Conservation (phyloP, 2,113 vertebrate species). For the Callospermophilus lateralis region DNA sequence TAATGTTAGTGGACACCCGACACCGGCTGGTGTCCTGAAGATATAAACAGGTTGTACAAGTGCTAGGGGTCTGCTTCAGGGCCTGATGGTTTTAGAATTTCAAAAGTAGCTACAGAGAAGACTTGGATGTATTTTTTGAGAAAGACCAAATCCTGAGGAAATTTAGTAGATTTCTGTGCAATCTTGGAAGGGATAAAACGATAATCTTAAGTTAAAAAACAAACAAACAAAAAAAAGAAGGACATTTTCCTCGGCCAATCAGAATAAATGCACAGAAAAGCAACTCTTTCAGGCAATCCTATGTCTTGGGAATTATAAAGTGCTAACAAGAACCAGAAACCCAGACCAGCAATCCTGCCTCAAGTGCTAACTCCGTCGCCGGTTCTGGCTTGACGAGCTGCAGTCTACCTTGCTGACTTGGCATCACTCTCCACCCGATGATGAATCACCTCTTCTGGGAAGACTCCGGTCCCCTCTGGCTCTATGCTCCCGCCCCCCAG, state of each 20-base stretch:
- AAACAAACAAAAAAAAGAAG: background rate
- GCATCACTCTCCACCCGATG: conserved; percentile 43
- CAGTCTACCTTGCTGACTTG: conserved; percentile 76
- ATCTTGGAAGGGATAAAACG: background rate
- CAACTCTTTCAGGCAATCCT: background rate
- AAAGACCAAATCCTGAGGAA: background rate
- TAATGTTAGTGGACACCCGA: no score
- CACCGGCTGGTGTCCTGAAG: background rate
- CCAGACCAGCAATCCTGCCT: background rate
- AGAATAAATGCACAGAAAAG: background rate
- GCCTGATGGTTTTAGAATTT: background rate
- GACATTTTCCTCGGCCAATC: conserved; percentile 22
- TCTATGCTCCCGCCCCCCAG: background rate
- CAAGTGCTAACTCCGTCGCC: background rate
- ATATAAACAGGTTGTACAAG: background rate
- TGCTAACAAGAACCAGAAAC: conserved; percentile 69
- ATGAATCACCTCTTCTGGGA: conserved; percentile 81
- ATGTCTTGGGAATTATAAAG: background rate
- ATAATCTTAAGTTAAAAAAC: background rate
- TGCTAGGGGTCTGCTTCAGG: background rate
- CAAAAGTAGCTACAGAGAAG: background rate
- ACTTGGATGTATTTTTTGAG: conserved; percentile 26
- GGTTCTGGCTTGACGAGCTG: conserved; percentile 70
- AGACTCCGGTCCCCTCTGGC: background rate
- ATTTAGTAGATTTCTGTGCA: background rate